Base-by-base conservation (phyloP, 1,140 invertebrate genomes). In the Drosophila santomea region DNA sequence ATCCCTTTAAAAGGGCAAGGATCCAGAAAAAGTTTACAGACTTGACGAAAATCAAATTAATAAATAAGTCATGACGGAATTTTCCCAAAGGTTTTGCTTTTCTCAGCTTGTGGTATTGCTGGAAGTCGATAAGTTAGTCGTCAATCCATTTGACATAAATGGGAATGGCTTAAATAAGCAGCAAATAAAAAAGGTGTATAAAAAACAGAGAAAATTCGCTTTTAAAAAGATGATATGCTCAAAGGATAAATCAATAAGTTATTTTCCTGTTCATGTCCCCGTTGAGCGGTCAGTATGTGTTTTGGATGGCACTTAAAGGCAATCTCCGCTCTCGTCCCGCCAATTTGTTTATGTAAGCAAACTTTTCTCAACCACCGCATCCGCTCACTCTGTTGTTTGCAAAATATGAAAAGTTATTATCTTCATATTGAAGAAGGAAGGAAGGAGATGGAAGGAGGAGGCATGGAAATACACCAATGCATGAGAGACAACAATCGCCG, bases 341-440 rank as follows among this genome's bases (percentile, higher is more conserved):
- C 52, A 54, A 74, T 60, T 71, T 71, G 55, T 64, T 69, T 69
- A 43, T 64, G 43, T 20, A 38, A 10, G 28, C 11, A 45, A 80
- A 80, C 32, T 68, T 78, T 78, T 14, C 36, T 17, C 43, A 41
- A 10, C 47, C 47, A 15, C 23, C 3, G 1, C 45, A 28, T 48
- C 45, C 45, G 23, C 45, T 28, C 32, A 17, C 48, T 56, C 51
- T 64, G 39, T 64, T 48, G 47, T 59, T 35, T 39, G 41, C 48
- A 59, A 74, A 82, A 74, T 83, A 75, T 83, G 62, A 83, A 75
- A 78, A 84, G 72, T 84, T 76, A 79, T 84, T 84, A 80, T 75
- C 76, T 72, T 14, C 8, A 38, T 44, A 35, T 17, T 25, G 32
- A 14, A 23, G 10, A 35, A 44, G 17, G 2, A 39, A 39, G 10